phyloP scores from a whole-genome alignment of 2,113 vertebrate genomes.

The Numenius arquata region DNA sequence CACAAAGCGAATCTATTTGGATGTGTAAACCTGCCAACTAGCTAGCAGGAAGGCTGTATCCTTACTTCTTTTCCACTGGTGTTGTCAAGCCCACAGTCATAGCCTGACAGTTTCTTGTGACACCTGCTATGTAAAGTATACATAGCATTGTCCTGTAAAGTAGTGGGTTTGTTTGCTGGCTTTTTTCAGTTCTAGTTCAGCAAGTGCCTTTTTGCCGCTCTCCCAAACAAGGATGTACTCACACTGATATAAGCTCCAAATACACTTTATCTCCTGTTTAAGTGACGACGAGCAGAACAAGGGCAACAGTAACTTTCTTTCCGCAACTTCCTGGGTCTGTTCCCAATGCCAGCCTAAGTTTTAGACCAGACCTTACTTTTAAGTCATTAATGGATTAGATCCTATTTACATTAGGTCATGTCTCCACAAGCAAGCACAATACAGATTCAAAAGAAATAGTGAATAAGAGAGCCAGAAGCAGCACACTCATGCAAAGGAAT shows the following conservation, averaged over 20 bases:
- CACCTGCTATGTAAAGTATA: neutral
- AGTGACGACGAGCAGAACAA: neutral
- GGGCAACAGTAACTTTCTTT: neutral
- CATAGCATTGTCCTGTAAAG: neutral
- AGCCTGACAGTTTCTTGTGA: neutral
- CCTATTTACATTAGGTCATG: neutral
- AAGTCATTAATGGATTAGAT: neutral
- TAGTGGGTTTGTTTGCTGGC: neutral
- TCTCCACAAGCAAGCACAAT: neutral
- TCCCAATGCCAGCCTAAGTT: neutral
- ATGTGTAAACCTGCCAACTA: neutral
- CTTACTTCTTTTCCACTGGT: neutral
- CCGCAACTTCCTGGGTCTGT: accelerated
- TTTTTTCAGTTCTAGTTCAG: neutral
- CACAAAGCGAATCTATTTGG: neutral
- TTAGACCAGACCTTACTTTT: neutral
- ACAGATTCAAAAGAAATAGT: neutral
- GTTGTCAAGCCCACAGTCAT: neutral
- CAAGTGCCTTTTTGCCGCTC: neutral
- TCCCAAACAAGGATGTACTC: neutral
- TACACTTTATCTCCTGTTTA: neutral
- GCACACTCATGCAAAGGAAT: neutral
- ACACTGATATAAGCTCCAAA: neutral
- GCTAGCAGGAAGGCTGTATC: neutral
- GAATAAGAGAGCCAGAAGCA: neutral